Base-by-base conservation (phyloP, 2,797 vertebrate genomes). In the Trematomus bernacchii region DNA sequence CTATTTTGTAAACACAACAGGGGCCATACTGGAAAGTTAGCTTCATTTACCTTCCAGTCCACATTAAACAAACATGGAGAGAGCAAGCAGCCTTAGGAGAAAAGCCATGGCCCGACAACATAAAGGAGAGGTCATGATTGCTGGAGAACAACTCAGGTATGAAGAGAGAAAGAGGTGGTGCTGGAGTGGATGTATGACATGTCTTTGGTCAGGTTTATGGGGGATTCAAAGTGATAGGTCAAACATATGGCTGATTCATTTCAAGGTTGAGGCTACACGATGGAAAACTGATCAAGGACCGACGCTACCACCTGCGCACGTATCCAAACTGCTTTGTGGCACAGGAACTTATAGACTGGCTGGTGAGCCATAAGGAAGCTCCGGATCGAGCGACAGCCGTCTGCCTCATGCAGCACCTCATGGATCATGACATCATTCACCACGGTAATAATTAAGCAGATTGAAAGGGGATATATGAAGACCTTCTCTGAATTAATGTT, bases 91-190 rank as follows among this genome's bases (percentile, higher is more conserved):
- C 84, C 60, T 94, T 40, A 93, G 93, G 87, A 95, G 93, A 68
- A 95, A 91, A 87, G 92, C 93, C 4, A 87, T 92, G 14, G 91
- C 92, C 7, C 89, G 94, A 71, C 96, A 96, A 55, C 93, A 95
- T 64, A 93, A 96, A 74, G 94, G 94, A 0, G 96, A 98, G 88
- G 94, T 96, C 74, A 95, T 97, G 95, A 96, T 97, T 52, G 95
- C 96, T n/a, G 96, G 96, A 79, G 97, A 97, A 77, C 96, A 97
- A 40, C 95, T 98, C 79, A 96, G 96, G 97, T 97, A 96, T 11
- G 89, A 66, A 19, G n/a, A 43, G 19, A 60, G 44, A 65, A 23
- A 8, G 33, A 37, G 33, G 33, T 37, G 33, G 33, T 37, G 33
- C 33, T 37, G 33, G n/a, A 3, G n/a, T 37, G 9, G 11, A 0